Base-by-base conservation (phyloP, 2,113 vertebrate species). In the Oryzias celebensis region DNA sequence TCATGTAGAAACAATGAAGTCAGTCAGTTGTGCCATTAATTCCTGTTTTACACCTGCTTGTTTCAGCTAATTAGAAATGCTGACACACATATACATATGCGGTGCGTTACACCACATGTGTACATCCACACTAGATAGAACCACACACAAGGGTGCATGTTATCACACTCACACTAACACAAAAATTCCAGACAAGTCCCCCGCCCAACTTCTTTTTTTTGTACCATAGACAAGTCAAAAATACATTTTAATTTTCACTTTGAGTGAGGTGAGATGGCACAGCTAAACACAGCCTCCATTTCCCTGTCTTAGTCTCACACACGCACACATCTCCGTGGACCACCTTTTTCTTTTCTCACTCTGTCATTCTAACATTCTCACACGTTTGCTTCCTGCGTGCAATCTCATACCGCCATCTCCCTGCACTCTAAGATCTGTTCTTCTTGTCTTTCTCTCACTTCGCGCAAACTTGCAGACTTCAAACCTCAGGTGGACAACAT, bases 41-140 rank as follows among this genome's bases (percentile, higher is more conserved):
- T 85, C 88, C 78, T 82, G 81, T 75, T 90, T 85, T 89, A 89
- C 89, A 89, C 83, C 86, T 88, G 89, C 83, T 82, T 80, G 80
- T 88, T 73, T 89, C 67, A 81, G 84, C 71, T 88, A 85, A 86
- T 90, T 88, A 83, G 72, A 80, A 73, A 78, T 85, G 78, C 82
- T 82, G 85, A 82, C 82, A 81, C 71, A 58, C 43, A 62, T 45
- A 18, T 31, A 44, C 55, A 44, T 58, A 28, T 14, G 26, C 31
- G 7, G 24, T 7, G 16, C 20, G 6, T 36, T 15, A 22, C 17
- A 28, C n/a, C 49, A 36, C 22, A 28, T 43, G 45, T 26, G 14
- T 42, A 20, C 58, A 58, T 4, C 8, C 58, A 55, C 57, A 58
- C 49, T 51, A 36, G 16, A 53, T 68, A 50, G 41, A 53, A 55